Conservation (phyloP, 2,888 invertebrate species). For the Volucella inflata region DNA sequence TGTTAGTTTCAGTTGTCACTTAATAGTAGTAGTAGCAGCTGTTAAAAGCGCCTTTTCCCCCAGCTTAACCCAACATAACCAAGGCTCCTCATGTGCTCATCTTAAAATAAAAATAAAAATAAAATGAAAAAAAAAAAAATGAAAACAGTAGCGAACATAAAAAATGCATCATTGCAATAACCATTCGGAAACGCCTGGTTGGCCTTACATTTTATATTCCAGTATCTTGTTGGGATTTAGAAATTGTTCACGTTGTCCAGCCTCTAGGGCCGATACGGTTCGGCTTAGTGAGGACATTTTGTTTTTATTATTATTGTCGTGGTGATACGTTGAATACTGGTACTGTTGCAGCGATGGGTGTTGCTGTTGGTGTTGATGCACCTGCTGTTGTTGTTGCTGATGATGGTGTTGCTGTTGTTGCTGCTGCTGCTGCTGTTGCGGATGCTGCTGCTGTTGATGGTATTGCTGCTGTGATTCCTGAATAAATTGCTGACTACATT, state of each 20-base stretch:
- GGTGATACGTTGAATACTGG: conserved; percentile 74
- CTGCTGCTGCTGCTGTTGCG: conserved; percentile 64
- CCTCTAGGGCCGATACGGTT: conserved; percentile 83
- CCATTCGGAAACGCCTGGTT: background rate
- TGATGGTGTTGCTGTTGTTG: conserved; percentile 36
- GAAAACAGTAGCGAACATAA: background rate
- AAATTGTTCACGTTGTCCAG: conserved; percentile 83
- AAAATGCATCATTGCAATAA: conserved; percentile 8
- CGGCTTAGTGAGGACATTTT: conserved; percentile 81
- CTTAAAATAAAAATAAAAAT: background rate
- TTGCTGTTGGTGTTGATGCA: conserved; percentile 56
- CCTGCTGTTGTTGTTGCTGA: conserved; percentile 61
- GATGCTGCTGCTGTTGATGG: conserved; percentile 78
- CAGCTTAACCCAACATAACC: conserved; percentile 24
- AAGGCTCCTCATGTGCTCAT: background rate
- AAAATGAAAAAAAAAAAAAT: background rate
- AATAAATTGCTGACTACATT: conserved; percentile 80
- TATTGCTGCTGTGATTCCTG: conserved; percentile 82
- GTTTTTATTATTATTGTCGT: conserved; percentile 78
- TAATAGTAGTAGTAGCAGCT: conserved; percentile 42
- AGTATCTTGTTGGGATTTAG: conserved; percentile 83
- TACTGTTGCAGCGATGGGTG: conserved; percentile 76
- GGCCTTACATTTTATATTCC: conserved; percentile 84
- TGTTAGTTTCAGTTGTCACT: conserved; percentile 34
- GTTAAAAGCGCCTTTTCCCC: conserved; percentile 17